Evolutionary conservation across 2,888 invertebrate genomes (phyloP).

Genomic region (Cataglyphis rosenhaueri): DNA sequence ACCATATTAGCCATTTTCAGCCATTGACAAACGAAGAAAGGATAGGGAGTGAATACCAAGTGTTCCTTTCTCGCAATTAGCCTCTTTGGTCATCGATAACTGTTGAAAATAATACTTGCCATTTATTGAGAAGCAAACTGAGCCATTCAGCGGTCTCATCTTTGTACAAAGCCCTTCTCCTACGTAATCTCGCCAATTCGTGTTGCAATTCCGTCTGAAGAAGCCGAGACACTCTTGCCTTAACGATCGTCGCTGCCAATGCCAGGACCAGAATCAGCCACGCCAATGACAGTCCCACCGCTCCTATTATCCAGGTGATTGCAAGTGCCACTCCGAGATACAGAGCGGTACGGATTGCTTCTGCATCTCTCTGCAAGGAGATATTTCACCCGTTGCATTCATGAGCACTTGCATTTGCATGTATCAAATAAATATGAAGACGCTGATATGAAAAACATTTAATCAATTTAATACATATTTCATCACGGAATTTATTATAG

Average conservation of each 20-base stretch:
- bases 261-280: conserved; percentile 84
- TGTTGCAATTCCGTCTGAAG: conserved; percentile 80
- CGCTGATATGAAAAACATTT: not conserved
- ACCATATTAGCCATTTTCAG: conserved; percentile 41
- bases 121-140: conserved; percentile 86
- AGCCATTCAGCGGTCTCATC: conserved; percentile 87
- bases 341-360: conserved; percentile 77
- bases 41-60: not conserved
- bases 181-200: conserved; percentile 84
- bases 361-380: conserved; percentile 78
- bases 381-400: conserved; percentile 18
- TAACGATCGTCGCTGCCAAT: conserved; percentile 79
- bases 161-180: conserved; percentile 85
- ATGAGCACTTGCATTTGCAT: conserved; percentile 21
- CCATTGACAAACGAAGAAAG: conserved; percentile 52
- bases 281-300: conserved; percentile 82
- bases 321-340: conserved; percentile 79
- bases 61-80: not conserved
- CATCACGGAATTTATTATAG: not conserved
- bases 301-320: conserved; percentile 83
- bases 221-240: conserved; percentile 79
- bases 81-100: not conserved
- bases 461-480: conserved; percentile 8
- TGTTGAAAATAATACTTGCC: conserved; percentile 81
- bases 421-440: conserved; percentile 25